phyloP scores from a whole-genome alignment of 2,888 invertebrate species.

The Drosophila barbarae region DNA sequence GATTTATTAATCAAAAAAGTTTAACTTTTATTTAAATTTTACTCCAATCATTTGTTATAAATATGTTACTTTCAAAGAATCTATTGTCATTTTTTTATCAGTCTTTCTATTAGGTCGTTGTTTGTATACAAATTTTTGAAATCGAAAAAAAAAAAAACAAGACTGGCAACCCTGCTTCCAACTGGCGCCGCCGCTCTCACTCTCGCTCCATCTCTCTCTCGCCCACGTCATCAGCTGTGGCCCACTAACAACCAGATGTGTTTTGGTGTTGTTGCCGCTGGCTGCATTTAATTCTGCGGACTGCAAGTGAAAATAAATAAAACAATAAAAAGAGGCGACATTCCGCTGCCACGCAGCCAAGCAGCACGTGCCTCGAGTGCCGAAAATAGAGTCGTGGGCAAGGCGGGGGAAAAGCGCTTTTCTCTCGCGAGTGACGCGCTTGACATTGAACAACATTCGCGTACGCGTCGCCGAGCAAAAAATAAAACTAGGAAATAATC shows the following conservation, averaged over 20 bases:
- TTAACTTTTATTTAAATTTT: background rate
- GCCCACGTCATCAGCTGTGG: constrained; percentile 68
- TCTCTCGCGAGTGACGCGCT: constrained; percentile 45
- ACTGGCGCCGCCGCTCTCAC: constrained; percentile 58
- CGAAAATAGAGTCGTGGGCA: constrained; percentile 27
- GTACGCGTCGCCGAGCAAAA: constrained; percentile 36
- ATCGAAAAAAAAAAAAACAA: no score
- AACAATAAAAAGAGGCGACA: constrained; percentile 12
- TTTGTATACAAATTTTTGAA: no score
- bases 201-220: constrained; percentile 39
- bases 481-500: constrained; percentile 64
- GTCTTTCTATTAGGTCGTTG: no score
- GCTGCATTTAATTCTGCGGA: constrained; percentile 28
- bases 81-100: no score
- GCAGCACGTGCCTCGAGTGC: constrained; percentile 50
- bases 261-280: constrained; percentile 48
- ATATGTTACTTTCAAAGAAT: background rate
- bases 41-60: background rate
- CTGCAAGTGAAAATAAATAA: constrained; percentile 39
- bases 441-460: constrained; percentile 69
- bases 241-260: constrained; percentile 38
- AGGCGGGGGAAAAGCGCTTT: constrained; percentile 23
- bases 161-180: constrained; percentile 51
- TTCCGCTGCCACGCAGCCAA: constrained; percentile 26
- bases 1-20: no score